These are phyloP conservation scores for Diarsia rubi DNA, from an alignment of 2,888 invertebrate genomes.

Conservation along the genomic window DNA sequence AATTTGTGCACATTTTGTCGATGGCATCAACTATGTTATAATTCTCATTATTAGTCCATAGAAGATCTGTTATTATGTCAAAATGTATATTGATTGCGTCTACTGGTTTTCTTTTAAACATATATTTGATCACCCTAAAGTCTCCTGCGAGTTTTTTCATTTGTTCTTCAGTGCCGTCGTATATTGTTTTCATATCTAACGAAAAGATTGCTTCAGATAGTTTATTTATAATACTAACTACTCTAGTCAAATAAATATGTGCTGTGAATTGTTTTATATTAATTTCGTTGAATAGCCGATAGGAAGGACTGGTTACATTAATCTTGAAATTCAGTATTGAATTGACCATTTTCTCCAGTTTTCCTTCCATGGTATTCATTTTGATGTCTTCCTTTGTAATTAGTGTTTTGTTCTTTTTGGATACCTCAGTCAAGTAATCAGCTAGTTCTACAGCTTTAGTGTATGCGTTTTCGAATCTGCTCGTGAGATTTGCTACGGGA, in stretches of 20 bases:
- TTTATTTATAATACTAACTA: constrained; percentile 80
- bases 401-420: constrained; percentile 73
- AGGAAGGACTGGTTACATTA: constrained; percentile 73
- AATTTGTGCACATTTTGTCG: constrained; percentile 74
- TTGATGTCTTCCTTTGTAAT: constrained; percentile 70
- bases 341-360: constrained; percentile 77
- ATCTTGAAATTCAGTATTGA: constrained; percentile 78
- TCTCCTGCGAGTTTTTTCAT: constrained; percentile 72
- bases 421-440: constrained; percentile 71
- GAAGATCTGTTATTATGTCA: constrained; percentile 81
- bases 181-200: constrained; percentile 66
- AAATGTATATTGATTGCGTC: constrained; percentile 82
- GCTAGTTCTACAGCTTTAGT: constrained; percentile 73
- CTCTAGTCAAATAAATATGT: constrained; percentile 80
- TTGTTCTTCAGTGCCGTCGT: constrained; percentile 69
- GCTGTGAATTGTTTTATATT: constrained; percentile 79
- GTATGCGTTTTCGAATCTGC: constrained; percentile 80
- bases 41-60: constrained; percentile 75
- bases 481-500: constrained; percentile 76
- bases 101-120: constrained; percentile 79
- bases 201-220: constrained; percentile 72
- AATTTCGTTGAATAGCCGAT: constrained; percentile 77
- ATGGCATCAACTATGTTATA: constrained; percentile 77
- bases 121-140: constrained; percentile 73
- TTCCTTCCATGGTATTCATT: constrained; percentile 73